phyloP scores from a whole-genome alignment of 2,888 invertebrate genomes.

The Dasysyrphus tricinctus region DNA sequence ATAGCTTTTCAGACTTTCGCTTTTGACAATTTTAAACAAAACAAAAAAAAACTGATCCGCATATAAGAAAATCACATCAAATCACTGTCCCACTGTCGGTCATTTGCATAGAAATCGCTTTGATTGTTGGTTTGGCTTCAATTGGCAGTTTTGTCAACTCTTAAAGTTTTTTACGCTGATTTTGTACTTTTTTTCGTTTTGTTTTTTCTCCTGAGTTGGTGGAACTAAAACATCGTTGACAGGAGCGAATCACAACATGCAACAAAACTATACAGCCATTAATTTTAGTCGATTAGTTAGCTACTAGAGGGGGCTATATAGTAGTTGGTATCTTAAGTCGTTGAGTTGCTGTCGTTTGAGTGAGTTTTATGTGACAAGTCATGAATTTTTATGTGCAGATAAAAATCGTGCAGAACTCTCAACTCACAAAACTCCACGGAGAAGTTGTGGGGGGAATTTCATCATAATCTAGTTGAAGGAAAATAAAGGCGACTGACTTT shows the following conservation, averaged over 20 bases:
- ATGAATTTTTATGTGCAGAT: slow-evolving; percentile 71
- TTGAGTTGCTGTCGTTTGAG: slow-evolving; percentile 48
- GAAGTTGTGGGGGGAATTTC: slow-evolving; percentile 35
- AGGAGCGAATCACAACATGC: slow-evolving; percentile 39
- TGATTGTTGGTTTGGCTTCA: slow-evolving; percentile 50
- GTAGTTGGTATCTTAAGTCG: neutral
- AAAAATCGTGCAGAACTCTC: slow-evolving; percentile 63
- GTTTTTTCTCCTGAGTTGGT: neutral
- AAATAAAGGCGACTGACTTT: slow-evolving; percentile 45
- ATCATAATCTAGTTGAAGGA: slow-evolving; percentile 60
- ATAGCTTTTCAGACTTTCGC: slow-evolving; percentile 32
- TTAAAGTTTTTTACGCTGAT: neutral
- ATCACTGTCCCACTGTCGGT: slow-evolving; percentile 60
- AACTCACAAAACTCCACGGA: neutral
- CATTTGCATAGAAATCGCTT: slow-evolving; percentile 70
- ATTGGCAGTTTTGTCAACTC: slow-evolving; percentile 63
- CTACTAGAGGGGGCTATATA: slow-evolving; percentile 24
- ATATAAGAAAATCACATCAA: slow-evolving; percentile 47
- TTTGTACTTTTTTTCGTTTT: neutral
- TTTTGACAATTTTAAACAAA: slow-evolving; percentile 18
- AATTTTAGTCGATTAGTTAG: slow-evolving; percentile 71
- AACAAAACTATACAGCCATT: slow-evolving; percentile 50
- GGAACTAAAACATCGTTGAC: slow-evolving; percentile 43
- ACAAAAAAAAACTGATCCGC: neutral
- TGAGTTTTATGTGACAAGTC: slow-evolving; percentile 73